Conservation (phyloP, 2,113 vertebrate species). For the Phyllopteryx taeniolatus region DNA sequence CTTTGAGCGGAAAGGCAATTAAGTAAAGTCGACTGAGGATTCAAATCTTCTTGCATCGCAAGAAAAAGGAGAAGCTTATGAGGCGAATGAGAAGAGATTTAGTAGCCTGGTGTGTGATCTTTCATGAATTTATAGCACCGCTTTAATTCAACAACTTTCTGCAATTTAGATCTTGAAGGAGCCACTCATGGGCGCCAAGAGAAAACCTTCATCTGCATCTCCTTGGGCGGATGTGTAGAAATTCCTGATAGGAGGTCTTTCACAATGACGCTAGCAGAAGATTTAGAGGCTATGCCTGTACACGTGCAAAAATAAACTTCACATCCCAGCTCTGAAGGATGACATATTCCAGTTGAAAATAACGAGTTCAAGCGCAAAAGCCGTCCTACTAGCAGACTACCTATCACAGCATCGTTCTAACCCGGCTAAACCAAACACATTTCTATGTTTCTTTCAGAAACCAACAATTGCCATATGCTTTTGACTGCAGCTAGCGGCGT, state of each 20-base stretch:
- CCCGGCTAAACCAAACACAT: no score
- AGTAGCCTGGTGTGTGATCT: constrained; percentile 67
- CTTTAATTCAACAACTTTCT: constrained; percentile 76
- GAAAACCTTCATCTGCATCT: constrained; percentile 55
- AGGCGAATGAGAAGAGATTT: constrained; percentile 72
- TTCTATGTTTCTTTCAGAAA: no score
- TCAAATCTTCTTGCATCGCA: constrained; percentile 73
- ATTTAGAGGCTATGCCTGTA: constrained; percentile 21
- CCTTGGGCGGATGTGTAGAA: constrained; percentile 43
- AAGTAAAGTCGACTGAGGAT: constrained; percentile 77
- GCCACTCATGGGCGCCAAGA: constrained; percentile 63
- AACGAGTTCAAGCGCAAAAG: background rate
- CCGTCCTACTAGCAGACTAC: background rate
- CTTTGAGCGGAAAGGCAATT: constrained; percentile 79
- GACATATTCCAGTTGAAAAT: background rate
- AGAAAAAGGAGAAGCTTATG: constrained; percentile 69
- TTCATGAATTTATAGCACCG: constrained; percentile 67
- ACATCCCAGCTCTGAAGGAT: background rate
- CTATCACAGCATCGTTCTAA: no score
- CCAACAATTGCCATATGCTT: no score
- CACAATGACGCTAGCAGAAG: constrained; percentile 22
- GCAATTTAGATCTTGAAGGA: constrained; percentile 72
- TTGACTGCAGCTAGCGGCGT: no score
- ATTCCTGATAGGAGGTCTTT: constrained; percentile 44
- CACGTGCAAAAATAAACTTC: constrained; percentile 7